Conservation (phyloP, 2,113 vertebrate genomes). For the Bungarus multicinctus region DNA sequence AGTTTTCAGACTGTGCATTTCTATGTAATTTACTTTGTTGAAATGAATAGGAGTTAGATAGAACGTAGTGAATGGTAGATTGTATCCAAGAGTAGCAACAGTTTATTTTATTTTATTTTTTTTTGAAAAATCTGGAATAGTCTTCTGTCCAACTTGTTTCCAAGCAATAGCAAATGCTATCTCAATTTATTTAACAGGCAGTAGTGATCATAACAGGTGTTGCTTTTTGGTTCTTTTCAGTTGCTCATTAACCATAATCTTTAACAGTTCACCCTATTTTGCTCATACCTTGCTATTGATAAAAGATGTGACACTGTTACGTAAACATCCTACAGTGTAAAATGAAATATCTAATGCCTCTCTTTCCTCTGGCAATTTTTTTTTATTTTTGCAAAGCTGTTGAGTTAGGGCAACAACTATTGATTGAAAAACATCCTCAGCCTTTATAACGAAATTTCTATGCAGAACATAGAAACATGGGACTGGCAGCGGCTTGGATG, state of each 20-base stretch:
- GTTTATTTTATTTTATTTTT: neutral
- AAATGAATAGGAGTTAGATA: neutral
- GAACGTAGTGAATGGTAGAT: neutral
- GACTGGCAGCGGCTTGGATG: too few relatives aligned
- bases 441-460: neutral
- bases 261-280: neutral
- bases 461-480: too few relatives aligned
- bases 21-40: neutral
- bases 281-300: constrained; percentile 6
- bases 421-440: neutral
- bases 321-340: neutral
- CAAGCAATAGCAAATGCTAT: constrained; percentile 20
- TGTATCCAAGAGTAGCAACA: neutral
- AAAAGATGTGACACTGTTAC: neutral
- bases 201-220: constrained; percentile 20
- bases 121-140: neutral
- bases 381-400: neutral
- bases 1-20: neutral
- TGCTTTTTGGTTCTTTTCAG: neutral
- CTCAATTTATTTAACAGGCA: constrained; percentile 23
- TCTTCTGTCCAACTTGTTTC: neutral
- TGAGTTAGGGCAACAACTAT: neutral
- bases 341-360: neutral
- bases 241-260: constrained; percentile 17
- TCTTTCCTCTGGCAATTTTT: neutral